Evolutionary conservation across 2,888 invertebrate genomes (phyloP).

Genomic region (Cephus runcator): DNA sequence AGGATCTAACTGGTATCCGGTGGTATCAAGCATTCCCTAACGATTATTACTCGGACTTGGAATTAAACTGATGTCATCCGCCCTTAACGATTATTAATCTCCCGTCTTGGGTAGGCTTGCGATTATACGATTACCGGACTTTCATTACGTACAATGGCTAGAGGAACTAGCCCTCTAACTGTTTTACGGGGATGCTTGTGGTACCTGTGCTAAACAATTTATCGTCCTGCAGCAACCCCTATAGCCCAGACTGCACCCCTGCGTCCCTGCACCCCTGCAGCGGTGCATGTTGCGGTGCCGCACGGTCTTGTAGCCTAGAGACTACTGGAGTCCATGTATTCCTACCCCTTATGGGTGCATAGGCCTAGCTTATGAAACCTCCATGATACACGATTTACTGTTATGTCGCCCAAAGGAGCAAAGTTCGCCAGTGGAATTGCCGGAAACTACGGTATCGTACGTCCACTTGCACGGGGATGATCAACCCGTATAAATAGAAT

Average conservation of each 20-base stretch:
- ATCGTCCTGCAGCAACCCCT: background rate
- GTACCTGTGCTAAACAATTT: background rate
- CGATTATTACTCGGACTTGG: background rate
- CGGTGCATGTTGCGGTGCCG: background rate
- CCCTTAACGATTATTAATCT: background rate
- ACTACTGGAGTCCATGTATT: background rate
- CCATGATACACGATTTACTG: background rate
- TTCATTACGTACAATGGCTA: background rate
- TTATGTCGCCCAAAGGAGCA: background rate
- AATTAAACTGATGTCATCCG: background rate
- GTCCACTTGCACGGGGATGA: background rate
- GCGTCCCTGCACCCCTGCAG: background rate
- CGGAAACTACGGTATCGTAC: background rate
- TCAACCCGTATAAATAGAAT: background rate
- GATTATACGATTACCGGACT: background rate
- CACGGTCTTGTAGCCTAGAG: background rate
- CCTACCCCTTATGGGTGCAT: background rate
- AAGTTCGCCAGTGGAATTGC: background rate
- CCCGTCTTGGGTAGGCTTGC: background rate
- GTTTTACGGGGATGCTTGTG: background rate
- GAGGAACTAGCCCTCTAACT: background rate
- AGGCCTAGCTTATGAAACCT: background rate
- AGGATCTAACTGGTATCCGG: background rate
- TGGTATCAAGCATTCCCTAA: background rate
- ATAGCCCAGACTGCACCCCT: background rate